Percentiles rank a stretch among this genome's conserved stretches.
These are phyloP conservation scores for Pachliopta kotzebuea DNA, from an alignment of 2,888 invertebrate species.

Conservation along the genomic window DNA sequence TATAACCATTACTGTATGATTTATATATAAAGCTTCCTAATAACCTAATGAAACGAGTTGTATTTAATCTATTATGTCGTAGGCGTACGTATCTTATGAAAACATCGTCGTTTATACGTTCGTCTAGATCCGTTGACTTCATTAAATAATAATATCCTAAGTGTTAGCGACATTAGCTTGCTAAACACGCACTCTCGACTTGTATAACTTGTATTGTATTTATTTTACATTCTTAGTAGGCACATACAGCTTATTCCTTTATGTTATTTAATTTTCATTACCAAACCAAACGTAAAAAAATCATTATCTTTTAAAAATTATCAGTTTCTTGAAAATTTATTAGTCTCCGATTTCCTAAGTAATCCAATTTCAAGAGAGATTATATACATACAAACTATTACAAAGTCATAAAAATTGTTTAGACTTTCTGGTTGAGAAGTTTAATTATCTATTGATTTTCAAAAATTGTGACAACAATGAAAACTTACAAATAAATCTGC, in stretches of 20 bases:
- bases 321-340: too few relatives aligned
- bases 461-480: too few relatives aligned
- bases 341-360: too few relatives aligned
- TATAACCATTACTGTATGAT: background rate
- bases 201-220: constrained; percentile 21
- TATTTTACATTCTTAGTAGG: background rate
- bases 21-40: constrained; percentile 18
- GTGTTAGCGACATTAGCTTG: constrained; percentile 42
- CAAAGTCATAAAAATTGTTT: too few relatives aligned
- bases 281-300: too few relatives aligned
- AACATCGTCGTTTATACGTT: constrained; percentile 12
- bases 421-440: too few relatives aligned
- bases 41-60: constrained; percentile 1
- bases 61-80: constrained; percentile 16
- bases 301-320: too few relatives aligned
- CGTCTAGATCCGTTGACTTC: constrained; percentile 35
- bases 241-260: background rate
- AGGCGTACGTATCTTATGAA: constrained; percentile 20
- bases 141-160: constrained; percentile 38
- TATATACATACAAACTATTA: too few relatives aligned
- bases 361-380: too few relatives aligned
- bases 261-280: too few relatives aligned
- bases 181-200: constrained; percentile 46
- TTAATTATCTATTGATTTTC: too few relatives aligned
- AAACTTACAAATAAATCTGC: too few relatives aligned